A percentile compares a stretch with the other conserved stretches of the same genome.
Evolutionary conservation across 2,113 vertebrate genomes (phyloP).

Genomic region (Athene cunicularia): DNA sequence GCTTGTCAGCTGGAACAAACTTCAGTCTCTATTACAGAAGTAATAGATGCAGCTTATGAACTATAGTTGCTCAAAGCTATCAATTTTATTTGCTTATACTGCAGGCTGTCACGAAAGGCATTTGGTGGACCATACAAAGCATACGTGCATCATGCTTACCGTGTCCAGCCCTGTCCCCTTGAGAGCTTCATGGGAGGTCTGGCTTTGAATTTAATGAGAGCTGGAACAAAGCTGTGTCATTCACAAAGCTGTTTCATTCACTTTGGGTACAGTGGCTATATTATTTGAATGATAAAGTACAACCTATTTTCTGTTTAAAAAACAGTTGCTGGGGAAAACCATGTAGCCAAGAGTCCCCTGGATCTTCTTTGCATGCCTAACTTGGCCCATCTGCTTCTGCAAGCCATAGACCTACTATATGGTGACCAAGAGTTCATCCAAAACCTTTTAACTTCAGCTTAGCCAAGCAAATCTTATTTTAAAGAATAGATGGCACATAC

Average conservation of each 20-base stretch:
- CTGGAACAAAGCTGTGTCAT: conserved; percentile 8
- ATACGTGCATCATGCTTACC: background rate
- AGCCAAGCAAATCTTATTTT: background rate
- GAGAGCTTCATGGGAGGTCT: background rate
- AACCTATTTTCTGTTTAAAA: conserved; percentile 29
- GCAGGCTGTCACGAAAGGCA: background rate
- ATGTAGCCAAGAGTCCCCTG: background rate
- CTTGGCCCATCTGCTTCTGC: conserved; percentile 2
- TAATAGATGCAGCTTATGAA: conserved; percentile 39
- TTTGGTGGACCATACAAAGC: background rate
- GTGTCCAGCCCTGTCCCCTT: background rate
- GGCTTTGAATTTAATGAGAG: background rate
- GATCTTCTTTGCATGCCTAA: conserved; percentile 33
- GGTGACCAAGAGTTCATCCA: background rate
- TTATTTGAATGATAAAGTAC: conserved; percentile 20
- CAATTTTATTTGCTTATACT: conserved; percentile 59
- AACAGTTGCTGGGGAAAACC: background rate
- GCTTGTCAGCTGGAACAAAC: conserved; percentile 47
- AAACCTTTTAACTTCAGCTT: conserved; percentile 4
- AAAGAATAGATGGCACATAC: background rate
- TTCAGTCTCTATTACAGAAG: conserved; percentile 31
- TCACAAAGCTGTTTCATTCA: conserved; percentile 9
- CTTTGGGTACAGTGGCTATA: background rate
- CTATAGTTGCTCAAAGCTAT: conserved; percentile 52
- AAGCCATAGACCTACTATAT: conserved; percentile 5